phyloP scores from a whole-genome alignment of 92 coral and sea anemone species.

The Meandrina meandrites region DNA sequence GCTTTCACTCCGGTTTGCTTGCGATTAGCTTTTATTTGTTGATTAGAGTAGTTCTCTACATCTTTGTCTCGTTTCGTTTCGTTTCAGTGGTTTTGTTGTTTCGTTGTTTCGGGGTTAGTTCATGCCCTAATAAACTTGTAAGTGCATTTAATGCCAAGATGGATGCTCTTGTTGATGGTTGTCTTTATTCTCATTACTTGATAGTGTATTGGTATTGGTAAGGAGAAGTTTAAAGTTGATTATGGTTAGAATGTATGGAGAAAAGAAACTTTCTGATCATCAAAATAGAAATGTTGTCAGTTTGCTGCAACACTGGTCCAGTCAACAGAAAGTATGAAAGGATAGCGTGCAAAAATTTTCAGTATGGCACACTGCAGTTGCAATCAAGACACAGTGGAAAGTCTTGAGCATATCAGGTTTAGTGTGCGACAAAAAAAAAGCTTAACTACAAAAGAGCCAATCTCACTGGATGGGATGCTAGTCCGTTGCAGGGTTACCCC shows the following conservation, averaged over 20 bases:
- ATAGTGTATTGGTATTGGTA: background rate
- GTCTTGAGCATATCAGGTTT: slow-evolving; percentile 34
- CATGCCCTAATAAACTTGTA: background rate
- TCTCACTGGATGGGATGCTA: too few species aligned
- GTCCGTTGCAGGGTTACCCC: too few species aligned
- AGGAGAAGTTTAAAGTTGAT: background rate
- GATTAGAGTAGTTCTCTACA: too few species aligned
- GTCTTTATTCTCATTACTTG: background rate
- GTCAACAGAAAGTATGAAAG: background rate
- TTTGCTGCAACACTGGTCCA: slow-evolving; percentile 12
- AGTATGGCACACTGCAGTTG: slow-evolving; percentile 29
- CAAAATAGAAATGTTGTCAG: background rate
- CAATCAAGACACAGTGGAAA: slow-evolving; percentile 25
- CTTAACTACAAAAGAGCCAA: background rate
- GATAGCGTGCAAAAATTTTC: slow-evolving; percentile 2
- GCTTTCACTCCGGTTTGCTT: too few species aligned
- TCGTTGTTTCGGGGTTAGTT: too few species aligned
- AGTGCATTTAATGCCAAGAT: background rate
- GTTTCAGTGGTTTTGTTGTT: too few species aligned
- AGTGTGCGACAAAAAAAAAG: background rate
- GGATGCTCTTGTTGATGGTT: background rate
- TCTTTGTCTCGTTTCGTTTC: too few species aligned
- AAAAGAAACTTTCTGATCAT: background rate
- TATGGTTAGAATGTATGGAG: background rate
- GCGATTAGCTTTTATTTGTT: too few species aligned